Evolutionary conservation across 2,888 invertebrate genomes (phyloP).

Genomic region (Gymnocheta viridis): DNA sequence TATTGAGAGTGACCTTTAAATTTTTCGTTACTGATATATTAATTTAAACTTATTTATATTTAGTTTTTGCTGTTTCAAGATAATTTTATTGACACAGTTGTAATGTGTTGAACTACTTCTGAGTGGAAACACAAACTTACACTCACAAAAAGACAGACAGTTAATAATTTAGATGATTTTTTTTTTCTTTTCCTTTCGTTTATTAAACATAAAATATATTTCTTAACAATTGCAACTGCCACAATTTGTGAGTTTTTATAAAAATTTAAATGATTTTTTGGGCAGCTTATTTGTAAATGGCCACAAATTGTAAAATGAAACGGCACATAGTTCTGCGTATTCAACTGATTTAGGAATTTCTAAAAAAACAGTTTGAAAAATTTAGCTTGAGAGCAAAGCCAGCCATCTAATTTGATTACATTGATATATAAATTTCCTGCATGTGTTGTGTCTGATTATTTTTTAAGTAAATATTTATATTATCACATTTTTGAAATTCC

Average conservation of each 20-base stretch:
- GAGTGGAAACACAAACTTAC: not conserved
- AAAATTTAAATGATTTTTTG: not conserved
- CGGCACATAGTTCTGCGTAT: not conserved
- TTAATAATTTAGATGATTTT: not conserved
- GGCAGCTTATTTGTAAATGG: not conserved
- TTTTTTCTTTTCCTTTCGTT: not conserved
- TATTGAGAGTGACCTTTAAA: conserved; percentile 57
- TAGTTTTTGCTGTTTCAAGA: not conserved
- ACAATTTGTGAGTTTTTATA: not conserved
- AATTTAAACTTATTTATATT: conserved; percentile 7
- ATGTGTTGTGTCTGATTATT: not conserved
- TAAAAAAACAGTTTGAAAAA: not conserved
- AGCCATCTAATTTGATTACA: not conserved
- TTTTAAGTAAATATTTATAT: conserved; percentile 57
- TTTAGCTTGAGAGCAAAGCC: not conserved
- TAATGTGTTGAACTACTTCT: conserved; percentile 46
- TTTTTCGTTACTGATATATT: not conserved
- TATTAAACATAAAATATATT: not conserved
- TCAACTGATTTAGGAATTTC: not conserved
- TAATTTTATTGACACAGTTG: conserved; percentile 62
- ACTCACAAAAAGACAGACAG: conserved; percentile 5
- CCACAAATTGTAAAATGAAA: not conserved
- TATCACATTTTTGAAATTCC: conserved; percentile 51
- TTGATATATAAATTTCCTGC: not conserved
- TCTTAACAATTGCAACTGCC: not conserved